Percentiles rank a stretch among this genome's conserved stretches.
Evolutionary conservation across 2,888 invertebrate genomes (phyloP).

Genomic region (Ephialtes manifestator): DNA sequence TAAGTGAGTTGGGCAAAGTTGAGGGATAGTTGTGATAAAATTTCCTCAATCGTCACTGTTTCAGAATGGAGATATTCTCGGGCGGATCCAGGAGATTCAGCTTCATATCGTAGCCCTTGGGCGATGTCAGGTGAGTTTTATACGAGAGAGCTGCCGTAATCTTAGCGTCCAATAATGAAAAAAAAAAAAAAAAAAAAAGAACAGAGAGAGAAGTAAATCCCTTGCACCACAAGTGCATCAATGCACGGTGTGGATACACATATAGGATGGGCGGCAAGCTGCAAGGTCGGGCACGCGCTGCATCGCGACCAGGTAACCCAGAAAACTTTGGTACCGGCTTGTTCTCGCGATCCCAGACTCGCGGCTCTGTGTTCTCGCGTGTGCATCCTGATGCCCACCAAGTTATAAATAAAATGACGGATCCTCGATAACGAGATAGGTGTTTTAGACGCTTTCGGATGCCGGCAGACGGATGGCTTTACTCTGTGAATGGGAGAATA

Average conservation of each 20-base stretch:
- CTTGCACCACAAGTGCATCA: constrained; percentile 25
- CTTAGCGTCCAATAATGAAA: not conserved
- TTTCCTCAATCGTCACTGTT: constrained; percentile 33
- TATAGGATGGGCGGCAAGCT: constrained; percentile 46
- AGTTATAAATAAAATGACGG: constrained; percentile 75
- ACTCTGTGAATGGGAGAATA: not conserved
- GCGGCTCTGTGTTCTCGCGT: constrained; percentile 40
- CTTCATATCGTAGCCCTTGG: constrained; percentile 88
- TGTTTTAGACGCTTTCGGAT: not conserved
- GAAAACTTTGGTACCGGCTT: constrained; percentile 72
- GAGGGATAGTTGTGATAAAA: not conserved
- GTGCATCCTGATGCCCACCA: constrained; percentile 28
- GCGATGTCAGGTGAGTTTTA: constrained; percentile 87
- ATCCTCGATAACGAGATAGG: constrained; percentile 51
- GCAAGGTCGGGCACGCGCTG: constrained; percentile 72
- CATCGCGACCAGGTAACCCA: constrained; percentile 69
- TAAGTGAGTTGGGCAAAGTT: not conserved
- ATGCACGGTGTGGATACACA: constrained; percentile 15
- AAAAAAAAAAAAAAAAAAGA: not conserved
- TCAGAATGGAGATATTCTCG: constrained; percentile 87
- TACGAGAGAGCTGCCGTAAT: constrained; percentile 4
- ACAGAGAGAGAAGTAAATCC: not conserved
- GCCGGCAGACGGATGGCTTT: not conserved
- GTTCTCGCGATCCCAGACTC: constrained; percentile 64
- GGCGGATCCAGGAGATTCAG: constrained; percentile 88